Evolutionary conservation across 2,113 vertebrate genomes (phyloP).

Genomic region (Phodopus roborovskii): DNA sequence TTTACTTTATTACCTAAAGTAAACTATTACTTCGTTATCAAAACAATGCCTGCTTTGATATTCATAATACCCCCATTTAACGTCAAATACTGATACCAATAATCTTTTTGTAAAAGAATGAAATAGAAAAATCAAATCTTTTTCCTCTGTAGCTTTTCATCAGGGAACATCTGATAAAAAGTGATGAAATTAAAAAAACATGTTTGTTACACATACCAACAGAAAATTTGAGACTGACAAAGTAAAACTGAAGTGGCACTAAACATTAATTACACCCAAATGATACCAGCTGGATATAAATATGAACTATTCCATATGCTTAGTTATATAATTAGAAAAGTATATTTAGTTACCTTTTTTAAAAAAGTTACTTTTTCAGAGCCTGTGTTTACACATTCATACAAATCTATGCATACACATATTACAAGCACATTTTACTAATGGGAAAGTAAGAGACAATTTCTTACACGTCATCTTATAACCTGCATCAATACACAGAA

Average conservation of each 20-base stretch:
- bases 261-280: constrained; percentile 51
- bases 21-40: constrained; percentile 12
- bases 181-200: not conserved
- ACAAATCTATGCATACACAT: not conserved
- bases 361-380: constrained; percentile 33
- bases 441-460: not conserved
- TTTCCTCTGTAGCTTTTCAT: not conserved
- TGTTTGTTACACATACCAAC: constrained; percentile 15
- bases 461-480: not conserved
- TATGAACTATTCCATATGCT: not conserved
- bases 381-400: not conserved
- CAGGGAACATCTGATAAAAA: constrained; percentile 24
- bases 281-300: constrained; percentile 36
- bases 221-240: constrained; percentile 35
- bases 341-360: constrained; percentile 40
- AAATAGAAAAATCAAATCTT: constrained; percentile 4
- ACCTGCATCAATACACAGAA: not conserved
- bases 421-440: constrained; percentile 11
- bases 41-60: not conserved
- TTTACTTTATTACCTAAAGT: constrained; percentile 22
- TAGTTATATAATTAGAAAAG: constrained; percentile 34
- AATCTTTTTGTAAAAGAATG: not conserved
- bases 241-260: constrained; percentile 44
- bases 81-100: not conserved
- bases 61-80: constrained; percentile 19